phyloP scores from a whole-genome alignment of 1,140 invertebrate species.

The Brachionus rubens region DNA sequence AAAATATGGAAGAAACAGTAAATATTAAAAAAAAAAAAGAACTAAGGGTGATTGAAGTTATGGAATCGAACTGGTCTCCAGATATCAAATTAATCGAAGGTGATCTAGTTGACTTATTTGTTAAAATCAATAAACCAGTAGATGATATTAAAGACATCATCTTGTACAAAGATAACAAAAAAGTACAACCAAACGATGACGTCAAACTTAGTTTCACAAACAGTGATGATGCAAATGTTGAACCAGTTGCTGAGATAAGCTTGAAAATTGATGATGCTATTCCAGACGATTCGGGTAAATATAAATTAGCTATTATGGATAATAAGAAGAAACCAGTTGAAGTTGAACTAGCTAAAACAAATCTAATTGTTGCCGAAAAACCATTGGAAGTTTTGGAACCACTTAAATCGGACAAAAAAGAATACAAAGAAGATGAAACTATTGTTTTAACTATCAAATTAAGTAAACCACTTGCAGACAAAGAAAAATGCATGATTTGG shows the following conservation, averaged over 20 bases:
- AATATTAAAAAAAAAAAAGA: background rate
- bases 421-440: too few species aligned
- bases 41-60: background rate
- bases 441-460: too few species aligned
- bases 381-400: too few species aligned
- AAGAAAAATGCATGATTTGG: too few species aligned
- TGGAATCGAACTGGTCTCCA: conserved; percentile 28
- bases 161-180: background rate
- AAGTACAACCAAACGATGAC: background rate
- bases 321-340: too few species aligned
- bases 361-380: too few species aligned
- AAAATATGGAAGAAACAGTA: background rate
- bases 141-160: conserved; percentile 8
- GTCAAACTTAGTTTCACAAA: background rate
- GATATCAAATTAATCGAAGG: conserved; percentile 7
- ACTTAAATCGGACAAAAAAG: too few species aligned
- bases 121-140: background rate
- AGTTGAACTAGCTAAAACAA: too few species aligned
- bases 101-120: conserved; percentile 1
- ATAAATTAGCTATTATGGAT: too few species aligned
- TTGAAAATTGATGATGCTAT: background rate
- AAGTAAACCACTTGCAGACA: too few species aligned
- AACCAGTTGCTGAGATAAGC: conserved; percentile 26
- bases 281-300: too few species aligned
- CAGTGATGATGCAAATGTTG: background rate